Conservation (phyloP, 2,888 invertebrate species). For the Prosopocoilus inquinatus region DNA sequence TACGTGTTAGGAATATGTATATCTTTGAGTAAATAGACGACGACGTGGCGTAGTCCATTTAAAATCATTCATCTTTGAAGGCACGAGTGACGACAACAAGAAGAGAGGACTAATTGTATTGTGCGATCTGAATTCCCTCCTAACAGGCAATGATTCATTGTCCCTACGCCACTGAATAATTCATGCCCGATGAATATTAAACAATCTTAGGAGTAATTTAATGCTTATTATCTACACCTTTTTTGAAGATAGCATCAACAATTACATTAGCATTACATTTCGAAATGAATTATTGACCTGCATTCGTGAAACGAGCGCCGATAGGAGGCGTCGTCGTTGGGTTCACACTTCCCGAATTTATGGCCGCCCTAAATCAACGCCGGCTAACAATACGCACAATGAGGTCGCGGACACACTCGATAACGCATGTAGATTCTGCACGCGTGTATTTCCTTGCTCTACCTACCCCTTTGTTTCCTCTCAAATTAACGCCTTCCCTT, state of each 20-base stretch:
- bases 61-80: no score
- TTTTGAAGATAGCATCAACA: conserved; percentile 14
- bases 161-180: not conserved
- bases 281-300: conserved; percentile 14
- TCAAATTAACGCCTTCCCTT: not conserved
- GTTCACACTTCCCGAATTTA: conserved; percentile 42
- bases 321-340: conserved; percentile 32
- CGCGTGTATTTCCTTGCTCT: not conserved
- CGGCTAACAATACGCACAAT: conserved; percentile 42
- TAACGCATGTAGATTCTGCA: conserved; percentile 29
- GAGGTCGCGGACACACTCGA: conserved; percentile 37
- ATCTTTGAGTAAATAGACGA: no score
- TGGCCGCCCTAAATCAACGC: conserved; percentile 37
- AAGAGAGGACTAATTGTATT: no score
- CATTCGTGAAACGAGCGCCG: not conserved
- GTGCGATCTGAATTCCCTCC: no score
- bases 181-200: conserved; percentile 7
- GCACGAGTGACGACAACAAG: no score
- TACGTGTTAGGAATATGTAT: no score
- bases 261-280: conserved; percentile 17
- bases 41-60: no score
- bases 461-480: not conserved
- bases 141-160: no score
- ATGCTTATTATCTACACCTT: conserved; percentile 12
- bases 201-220: conserved; percentile 12